Evolutionary conservation across 1,140 invertebrate genomes (phyloP), one percentile per base, ranked within the genome.

Genomic region (Lycorma delicatula): DNA sequence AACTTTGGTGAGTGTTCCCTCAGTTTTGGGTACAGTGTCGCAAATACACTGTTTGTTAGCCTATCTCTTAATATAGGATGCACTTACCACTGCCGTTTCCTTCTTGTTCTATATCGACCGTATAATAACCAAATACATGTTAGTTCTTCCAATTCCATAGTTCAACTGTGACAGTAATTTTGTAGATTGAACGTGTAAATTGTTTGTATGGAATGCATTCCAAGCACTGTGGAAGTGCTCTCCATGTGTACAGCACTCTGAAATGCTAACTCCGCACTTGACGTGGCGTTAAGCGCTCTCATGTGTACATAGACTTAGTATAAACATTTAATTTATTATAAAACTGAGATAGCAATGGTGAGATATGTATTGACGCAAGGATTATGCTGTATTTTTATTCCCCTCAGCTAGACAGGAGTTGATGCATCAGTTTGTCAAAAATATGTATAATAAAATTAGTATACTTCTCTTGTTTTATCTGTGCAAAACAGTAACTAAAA

Each of bases 1-100:
- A 49, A 49, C 47, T 49, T 6, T 12, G 5, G 5, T 3, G 47
- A 25, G 47, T 49, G 23, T 26, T 49, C 47, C 16, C 47, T 49
- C 23, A 49, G 27, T 49, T 49, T 49, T 20, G 47, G 47, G 23
- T 49, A 49, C 22, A 49, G 23, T 25, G 47, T 49, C 47, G 27
- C 47, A 49, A 49, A 22, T 49, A 25, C 23, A 49, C 47, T 25
- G 22, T 25, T 49, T 11, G 47, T 49, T 49, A 49, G 27, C 27
- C 18, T 49, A 26, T 49, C 12, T 25, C 22, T 16, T 46, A n/a
- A n/a, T 46, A 46, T 16, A 46, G 41, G 41, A 46, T 46, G 41
- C 16, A 46, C 41, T 16, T 25, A 49, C 47, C 22, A 49, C 11
- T 26, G 54, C 36, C 25, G 46, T 54, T 54, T 34, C 23, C 44